These are phyloP conservation scores for Scaptomyza graminum DNA, from an alignment of 1,140 invertebrate species.

Conservation along the genomic window DNA sequence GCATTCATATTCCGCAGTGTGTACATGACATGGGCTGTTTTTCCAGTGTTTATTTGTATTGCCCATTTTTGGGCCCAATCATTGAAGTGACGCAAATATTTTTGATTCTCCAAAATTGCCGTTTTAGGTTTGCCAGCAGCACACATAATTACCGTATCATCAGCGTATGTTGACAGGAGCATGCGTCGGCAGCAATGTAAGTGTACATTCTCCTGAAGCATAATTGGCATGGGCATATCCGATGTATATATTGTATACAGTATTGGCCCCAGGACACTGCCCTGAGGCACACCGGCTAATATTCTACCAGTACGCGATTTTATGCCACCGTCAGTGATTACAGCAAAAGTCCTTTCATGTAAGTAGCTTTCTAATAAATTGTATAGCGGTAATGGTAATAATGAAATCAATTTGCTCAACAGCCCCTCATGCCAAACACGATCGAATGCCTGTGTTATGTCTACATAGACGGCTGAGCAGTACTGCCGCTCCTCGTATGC, in stretches of 20 bases:
- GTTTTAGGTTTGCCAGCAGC: no score
- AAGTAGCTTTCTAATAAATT: conserved; percentile 17
- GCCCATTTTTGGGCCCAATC: no score
- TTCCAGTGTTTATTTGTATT: no score
- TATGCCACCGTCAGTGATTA: not conserved
- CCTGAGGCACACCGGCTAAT: conserved; percentile 29
- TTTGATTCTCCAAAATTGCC: no score
- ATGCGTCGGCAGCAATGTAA: not conserved
- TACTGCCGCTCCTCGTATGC: not conserved
- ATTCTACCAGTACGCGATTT: not conserved
- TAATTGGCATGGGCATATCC: conserved; percentile 21
- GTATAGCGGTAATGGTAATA: not conserved
- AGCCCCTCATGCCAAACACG: conserved; percentile 21
- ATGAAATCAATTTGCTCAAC: conserved; percentile 13
- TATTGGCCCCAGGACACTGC: conserved; percentile 29
- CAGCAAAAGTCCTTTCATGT: conserved; percentile 6
- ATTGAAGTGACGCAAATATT: no score
- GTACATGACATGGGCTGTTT: no score
- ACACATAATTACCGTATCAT: not conserved
- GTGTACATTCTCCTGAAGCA: not conserved
- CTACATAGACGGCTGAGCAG: conserved; percentile 11
- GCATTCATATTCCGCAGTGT: no score
- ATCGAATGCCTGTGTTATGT: conserved; percentile 27
- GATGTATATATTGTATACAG: conserved; percentile 10
- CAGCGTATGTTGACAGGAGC: not conserved